These are phyloP conservation scores for Rhagologus leucostigma DNA, from an alignment of 2,113 vertebrate genomes.

Conservation along the genomic window DNA sequence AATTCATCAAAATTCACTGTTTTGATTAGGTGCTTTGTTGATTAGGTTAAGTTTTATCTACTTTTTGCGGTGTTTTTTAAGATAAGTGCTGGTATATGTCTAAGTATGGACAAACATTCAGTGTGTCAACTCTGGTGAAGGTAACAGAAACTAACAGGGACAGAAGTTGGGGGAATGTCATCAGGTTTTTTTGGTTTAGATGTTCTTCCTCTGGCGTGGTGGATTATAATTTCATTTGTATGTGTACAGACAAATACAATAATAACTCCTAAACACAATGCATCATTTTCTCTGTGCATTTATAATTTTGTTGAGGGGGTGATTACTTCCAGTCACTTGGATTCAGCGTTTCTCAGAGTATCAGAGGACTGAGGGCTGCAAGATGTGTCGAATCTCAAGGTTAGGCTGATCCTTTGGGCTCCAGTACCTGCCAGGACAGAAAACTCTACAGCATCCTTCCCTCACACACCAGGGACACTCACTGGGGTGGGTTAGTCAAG, in stretches of 20 bases:
- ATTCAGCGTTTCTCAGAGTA: background rate
- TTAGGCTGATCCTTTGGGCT: background rate
- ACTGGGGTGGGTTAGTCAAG: background rate
- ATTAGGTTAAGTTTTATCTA: background rate
- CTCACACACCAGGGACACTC: accelerated
- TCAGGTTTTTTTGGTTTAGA: background rate
- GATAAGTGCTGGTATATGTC: background rate
- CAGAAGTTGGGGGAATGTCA: background rate
- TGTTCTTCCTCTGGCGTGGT: background rate
- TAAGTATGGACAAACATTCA: background rate
- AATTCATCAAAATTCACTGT: background rate
- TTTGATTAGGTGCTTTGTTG: background rate
- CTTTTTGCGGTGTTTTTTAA: background rate
- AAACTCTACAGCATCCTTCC: accelerated
- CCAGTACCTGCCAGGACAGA: background rate
- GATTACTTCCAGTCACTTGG: background rate
- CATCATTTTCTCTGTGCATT: background rate
- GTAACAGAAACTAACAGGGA: background rate
- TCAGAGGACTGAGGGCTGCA: background rate
- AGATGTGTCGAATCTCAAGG: background rate
- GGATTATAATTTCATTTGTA: background rate
- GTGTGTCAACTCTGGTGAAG: background rate
- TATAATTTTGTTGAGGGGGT: background rate
- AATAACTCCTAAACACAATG: background rate
- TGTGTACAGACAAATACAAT: background rate